Percentiles rank a stretch among this genome's conserved stretches.
Conservation (phyloP, 2,113 vertebrate species). For the Cairina moschata region DNA sequence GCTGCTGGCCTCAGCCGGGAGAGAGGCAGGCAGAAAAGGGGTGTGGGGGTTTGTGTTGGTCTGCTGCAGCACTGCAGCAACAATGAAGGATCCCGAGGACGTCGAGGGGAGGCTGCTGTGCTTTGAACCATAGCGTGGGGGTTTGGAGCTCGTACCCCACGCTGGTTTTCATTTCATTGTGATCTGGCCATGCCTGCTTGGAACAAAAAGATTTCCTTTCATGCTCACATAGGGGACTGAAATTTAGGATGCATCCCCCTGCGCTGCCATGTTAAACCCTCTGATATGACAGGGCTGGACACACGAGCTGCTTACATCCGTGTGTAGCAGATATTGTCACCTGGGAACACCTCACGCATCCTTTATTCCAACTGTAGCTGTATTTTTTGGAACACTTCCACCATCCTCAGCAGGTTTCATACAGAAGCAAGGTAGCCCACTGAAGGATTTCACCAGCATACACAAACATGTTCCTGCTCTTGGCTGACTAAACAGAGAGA, state of each 20-base stretch:
- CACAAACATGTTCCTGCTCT: neutral
- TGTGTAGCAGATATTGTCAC: neutral
- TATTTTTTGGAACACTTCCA: neutral
- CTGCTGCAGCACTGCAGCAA: fast-evolving
- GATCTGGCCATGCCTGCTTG: neutral
- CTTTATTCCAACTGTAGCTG: neutral
- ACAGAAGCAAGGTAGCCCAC: neutral
- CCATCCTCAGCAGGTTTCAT: neutral
- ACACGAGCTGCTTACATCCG: neutral
- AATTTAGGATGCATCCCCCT: neutral
- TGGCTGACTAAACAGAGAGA: neutral
- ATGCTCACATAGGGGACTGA: neutral
- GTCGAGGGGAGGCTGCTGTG: neutral
- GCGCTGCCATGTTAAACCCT: neutral
- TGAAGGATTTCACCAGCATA: neutral
- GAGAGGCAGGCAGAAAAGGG: neutral
- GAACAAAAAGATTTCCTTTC: neutral
- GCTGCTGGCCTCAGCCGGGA: neutral
- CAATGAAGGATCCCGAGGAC: fast-evolving
- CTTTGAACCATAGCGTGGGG: fast-evolving
- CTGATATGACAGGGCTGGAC: neutral
- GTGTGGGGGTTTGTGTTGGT: neutral
- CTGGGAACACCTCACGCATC: neutral
- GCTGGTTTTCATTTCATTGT: neutral
- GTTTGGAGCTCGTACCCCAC: neutral